Evolutionary conservation across 2,888 invertebrate species (phyloP), one percentile per base, ranked within the genome.

Genomic region (Pheosia tremula): DNA sequence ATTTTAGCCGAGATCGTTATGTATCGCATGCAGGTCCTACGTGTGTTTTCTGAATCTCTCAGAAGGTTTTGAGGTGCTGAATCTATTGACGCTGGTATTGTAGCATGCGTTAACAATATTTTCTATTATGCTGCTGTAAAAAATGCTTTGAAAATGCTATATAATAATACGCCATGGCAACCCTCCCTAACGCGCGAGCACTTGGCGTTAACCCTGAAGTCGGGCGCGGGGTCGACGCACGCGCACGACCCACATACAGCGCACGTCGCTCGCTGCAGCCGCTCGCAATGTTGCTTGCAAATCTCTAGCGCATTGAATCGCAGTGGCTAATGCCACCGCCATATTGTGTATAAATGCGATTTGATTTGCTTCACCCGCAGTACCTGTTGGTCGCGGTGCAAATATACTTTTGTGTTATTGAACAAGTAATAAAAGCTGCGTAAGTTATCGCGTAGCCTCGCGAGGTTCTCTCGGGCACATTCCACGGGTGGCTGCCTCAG

Each of bases 201-300:
- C 74, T 76, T 74, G 67, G 77, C 74, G 75, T 82, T 93, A 92
- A 91, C 93, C 93, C 90, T 93, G 93, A 92, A 89, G 89, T 83
- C 89, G 90, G 86, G 78, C 90, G 89, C 62, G 87, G 87, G 91
- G 90, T 93, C 92, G 85, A 87, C 82, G 92, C 81, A 81, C 93
- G 87, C 88, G 78, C 83, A 74, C 88, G 89, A 83, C 92, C 93
- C 78, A 93, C 90, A 89, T 93, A 87, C 86, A 83, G 81, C 24
- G 24, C 78, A 84, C 87, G 83, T 9, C 85, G 83, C 81, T 24
- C 83, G 87, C 81, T 78, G 83, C 81, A 76, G 78, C 78, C 75
- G 76, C 72, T 72, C 77, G 81, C 83, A 83, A 76, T 79, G 57
- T 43, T 62, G 84, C 83, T 89, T 89, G 91, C 91, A 90, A 91